These are phyloP conservation scores for Anneissia japonica DNA, from an alignment of 35 echinoderm and acorn worm species.

Conservation along the genomic window DNA sequence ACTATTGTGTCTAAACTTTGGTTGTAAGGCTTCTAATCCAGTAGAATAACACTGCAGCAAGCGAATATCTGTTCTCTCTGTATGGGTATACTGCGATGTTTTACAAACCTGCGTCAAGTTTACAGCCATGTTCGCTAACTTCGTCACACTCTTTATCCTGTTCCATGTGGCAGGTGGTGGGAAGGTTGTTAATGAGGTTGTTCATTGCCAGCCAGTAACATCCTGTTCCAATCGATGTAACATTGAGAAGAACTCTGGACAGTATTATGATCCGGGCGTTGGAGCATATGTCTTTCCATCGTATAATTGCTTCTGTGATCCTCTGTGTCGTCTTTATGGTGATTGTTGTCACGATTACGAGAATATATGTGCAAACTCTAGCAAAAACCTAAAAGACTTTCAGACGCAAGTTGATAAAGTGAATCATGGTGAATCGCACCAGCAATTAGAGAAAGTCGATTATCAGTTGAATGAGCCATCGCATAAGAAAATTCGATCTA, in stretches of 20 bases:
- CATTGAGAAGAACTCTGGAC: neutral
- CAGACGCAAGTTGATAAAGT: neutral
- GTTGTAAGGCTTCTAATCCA: too few species aligned
- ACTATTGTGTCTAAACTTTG: too few species aligned
- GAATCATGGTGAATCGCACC: neutral
- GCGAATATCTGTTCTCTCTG: too few species aligned
- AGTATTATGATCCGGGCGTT: neutral
- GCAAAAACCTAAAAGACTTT: neutral
- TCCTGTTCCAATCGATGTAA: neutral
- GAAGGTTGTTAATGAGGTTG: neutral
- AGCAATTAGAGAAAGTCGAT: neutral
- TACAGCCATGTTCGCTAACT: neutral
- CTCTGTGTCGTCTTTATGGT: neutral
- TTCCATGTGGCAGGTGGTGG: neutral
- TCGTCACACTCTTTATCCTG: neutral
- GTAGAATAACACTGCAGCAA: too few species aligned
- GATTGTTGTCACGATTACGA: constrained; percentile 42
- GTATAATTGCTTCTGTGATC: constrained; percentile 32
- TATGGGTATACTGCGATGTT: too few species aligned
- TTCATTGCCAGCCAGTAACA: neutral
- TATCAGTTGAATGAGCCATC: neutral
- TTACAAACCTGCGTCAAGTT: too few species aligned
- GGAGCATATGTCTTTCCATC: neutral
- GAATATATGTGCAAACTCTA: neutral
- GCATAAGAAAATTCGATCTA: neutral